Evolutionary conservation across 2,797 vertebrate genomes (phyloP).

Genomic region (Betta splendens): DNA sequence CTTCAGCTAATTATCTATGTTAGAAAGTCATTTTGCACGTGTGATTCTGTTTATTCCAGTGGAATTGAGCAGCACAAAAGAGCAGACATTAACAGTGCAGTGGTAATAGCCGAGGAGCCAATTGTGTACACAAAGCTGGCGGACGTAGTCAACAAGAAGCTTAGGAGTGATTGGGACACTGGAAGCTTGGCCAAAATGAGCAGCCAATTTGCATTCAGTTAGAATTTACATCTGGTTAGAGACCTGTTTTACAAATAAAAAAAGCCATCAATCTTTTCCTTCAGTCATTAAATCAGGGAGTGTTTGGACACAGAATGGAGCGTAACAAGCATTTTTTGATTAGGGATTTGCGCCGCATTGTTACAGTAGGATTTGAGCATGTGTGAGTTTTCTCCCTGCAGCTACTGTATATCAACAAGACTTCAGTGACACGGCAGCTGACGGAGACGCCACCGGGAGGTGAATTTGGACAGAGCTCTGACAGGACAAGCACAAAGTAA

Average conservation of each 20-base stretch:
- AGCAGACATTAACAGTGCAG: constrained; percentile 78
- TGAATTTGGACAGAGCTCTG: constrained; percentile 29
- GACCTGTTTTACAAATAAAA: constrained; percentile 65
- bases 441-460: constrained; percentile 28
- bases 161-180: constrained; percentile 74
- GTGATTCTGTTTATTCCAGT: constrained; percentile 76
- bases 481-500: constrained; percentile 23
- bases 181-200: constrained; percentile 60
- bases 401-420: constrained; percentile 50
- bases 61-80: constrained; percentile 78
- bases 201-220: constrained; percentile 75
- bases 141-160: constrained; percentile 76
- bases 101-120: constrained; percentile 71
- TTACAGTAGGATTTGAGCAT: constrained; percentile 47
- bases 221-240: constrained; percentile 74
- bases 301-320: constrained; percentile 60
- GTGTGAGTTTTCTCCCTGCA: constrained; percentile 49
- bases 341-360: constrained; percentile 57
- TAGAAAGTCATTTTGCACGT: constrained; percentile 76
- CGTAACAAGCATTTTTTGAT: constrained; percentile 58
- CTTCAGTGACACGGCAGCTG: constrained; percentile 44
- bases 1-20: constrained; percentile 80
- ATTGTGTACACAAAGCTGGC: constrained; percentile 80
- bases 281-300: constrained; percentile 72
- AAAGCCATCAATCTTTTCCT: constrained; percentile 65